A percentile compares a stretch with the other conserved stretches of the same genome.
Evolutionary conservation across 2,888 invertebrate genomes (phyloP).

Genomic region (Xanthia icteritia): DNA sequence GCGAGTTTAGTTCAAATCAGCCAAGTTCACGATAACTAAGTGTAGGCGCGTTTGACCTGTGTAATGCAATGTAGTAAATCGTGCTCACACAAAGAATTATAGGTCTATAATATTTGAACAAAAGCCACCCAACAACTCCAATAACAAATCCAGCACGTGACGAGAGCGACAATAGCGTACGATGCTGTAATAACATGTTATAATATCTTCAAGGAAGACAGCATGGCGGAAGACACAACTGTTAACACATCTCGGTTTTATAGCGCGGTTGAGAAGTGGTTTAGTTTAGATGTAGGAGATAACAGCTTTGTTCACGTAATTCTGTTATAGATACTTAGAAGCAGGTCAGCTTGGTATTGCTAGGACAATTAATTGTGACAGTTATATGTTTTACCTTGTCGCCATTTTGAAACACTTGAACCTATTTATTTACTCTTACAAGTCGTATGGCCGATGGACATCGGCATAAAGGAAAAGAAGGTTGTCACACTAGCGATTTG

Average conservation of each 20-base stretch:
- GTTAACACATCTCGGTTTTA: constrained; percentile 48
- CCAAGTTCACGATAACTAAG: too few relatives aligned
- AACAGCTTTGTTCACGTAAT: constrained; percentile 29
- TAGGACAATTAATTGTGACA: neutral
- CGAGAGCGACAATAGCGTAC: constrained; percentile 38
- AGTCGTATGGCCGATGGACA: too few relatives aligned
- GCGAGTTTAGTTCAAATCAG: too few relatives aligned
- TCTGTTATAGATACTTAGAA: neutral
- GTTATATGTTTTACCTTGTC: neutral
- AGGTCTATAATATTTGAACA: neutral
- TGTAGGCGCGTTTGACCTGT: neutral
- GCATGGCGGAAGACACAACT: constrained; percentile 53
- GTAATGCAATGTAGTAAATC: neutral
- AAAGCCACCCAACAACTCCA: neutral
- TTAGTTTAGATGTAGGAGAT: constrained; percentile 19
- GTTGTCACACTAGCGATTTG: too few relatives aligned
- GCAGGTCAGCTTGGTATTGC: neutral
- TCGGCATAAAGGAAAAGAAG: too few relatives aligned
- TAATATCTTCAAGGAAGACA: constrained; percentile 53
- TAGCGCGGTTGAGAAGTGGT: constrained; percentile 33
- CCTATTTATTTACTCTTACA: neutral
- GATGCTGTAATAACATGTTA: constrained; percentile 46
- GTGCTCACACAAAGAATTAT: neutral
- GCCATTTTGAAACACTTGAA: neutral
- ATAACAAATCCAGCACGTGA: constrained; percentile 18